Base-by-base conservation (phyloP, 2,797 vertebrate genomes). In the Adelosebastes latens region DNA sequence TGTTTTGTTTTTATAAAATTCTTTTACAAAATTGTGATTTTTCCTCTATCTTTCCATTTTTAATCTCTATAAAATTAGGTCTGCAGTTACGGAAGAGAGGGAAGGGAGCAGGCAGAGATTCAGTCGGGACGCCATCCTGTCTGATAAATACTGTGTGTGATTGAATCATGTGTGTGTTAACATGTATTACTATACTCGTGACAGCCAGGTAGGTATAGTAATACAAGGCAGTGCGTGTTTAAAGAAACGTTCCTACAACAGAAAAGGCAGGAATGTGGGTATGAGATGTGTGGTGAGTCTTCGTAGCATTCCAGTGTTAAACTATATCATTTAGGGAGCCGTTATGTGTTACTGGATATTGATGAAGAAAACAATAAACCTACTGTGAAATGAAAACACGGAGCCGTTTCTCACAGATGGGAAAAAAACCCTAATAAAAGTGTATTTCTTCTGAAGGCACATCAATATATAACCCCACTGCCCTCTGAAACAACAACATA, bases 401-500 rank as follows among this genome's bases (percentile, higher is more conserved):
- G 73, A 84, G 36, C 64, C 52, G 74, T 72, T 89, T 80, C 22
- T 64, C 64, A 73, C 83, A 83, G 84, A 92, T 61, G 61, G 53
- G 67, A 20, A 49, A 53, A 64, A 73, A 24, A 59, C 76, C 5
- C 34, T 61, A 59, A 53, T 42, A 87, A 18, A 46, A 85, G 78
- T 84, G 84, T 88, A 89, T 93, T 93, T 93, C 76, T 77, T 90
- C 75, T 88, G 92, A 96, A 96, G 95, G 95, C 96, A 96, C 94
- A 90, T 93, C 86, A 83, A 92, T 90, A 85, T 84, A 82, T 87
- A 85, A 89, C 79, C 80, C 72, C 56, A 39, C 74, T 62, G 64
- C 79, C 84, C 87, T 85, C 83, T 82, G 46, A 88, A 89, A 88
- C 77, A 77, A 69, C n/a, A 80, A 77, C 72, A 66, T 10, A 46